Base-by-base conservation (phyloP, 2,888 invertebrate species). In the Ligdia adustata region DNA sequence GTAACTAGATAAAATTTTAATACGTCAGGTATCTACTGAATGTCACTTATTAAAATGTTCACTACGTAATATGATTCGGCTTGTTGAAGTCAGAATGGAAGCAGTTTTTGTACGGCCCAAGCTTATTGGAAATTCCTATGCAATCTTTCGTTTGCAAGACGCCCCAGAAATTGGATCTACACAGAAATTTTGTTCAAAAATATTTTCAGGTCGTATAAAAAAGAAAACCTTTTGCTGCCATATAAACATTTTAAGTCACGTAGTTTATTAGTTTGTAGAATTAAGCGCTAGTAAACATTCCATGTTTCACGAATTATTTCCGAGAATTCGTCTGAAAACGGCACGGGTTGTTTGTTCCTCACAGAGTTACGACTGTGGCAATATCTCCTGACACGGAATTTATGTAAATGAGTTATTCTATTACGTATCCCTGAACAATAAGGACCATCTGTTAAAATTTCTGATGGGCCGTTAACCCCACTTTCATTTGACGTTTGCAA, bases 401-500 rank as follows among this genome's bases (percentile, higher is more conserved):
- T 42, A 57, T 43, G 45, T 45, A 34, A 47, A 52, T 52, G 32
- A 42, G 27, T 45, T 42, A 61, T 57, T 50, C 38, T 44, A 35
- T 50, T 51, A 54, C 24, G 31, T 41, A 31, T 51, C 37, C 40
- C 48, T 39, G 47, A 55, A 52, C 50, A 56, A 48, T 57, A 50
- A 53, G 43, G 22, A 42, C 45, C 45, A 50, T 43, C 42, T 50
- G 55, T 54, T 55, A 45, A 59, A 54, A 58, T 59, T 56, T 57
- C 43, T 52, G 46, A 56, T 52, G 50, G 48, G 39, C 39, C 47
- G 57, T 61, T 64, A 60, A 57, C 52, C 52, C 48, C 56, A 56
- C 38, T 53, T 54, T 55, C 51, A 56, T 53, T 48, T 51, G 44
- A 49, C 37, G 49, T 41, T 29, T 37, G 43, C 45, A 47, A 50